Base-by-base conservation (phyloP, 2,113 vertebrate species). In the Cricetomys ansorgei region DNA sequence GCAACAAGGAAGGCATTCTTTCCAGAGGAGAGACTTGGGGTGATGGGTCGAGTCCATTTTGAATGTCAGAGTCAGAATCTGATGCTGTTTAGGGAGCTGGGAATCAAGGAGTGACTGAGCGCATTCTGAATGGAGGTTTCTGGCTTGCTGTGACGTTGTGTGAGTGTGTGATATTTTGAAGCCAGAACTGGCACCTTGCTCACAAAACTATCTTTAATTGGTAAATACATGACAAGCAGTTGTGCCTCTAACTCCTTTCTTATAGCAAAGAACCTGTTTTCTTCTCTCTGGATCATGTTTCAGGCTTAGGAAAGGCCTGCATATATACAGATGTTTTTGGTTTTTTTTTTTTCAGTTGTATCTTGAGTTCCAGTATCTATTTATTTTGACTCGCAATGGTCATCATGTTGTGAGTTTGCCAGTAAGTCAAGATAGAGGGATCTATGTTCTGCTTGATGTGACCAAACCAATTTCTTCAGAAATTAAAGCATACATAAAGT, bases 1-100 rank as follows among this genome's bases (percentile, higher is more conserved):
- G 34, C 65, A 98, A 97, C 97, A 98, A 96, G 97, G 96, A 69
- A 88, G 94, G 83, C 3, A 2, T 59, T 89, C 45, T 55, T 79
- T 94, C 29, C 13, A 45, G 31, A 37, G 3, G 0, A 2, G 27
- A 89, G 34, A 40, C 2, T 0, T 48, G 69, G 10, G 65, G 45
- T 64, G 62, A 7, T 4, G n/a, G 21, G 6, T 5, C n/a, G 3
- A 37, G 29, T 21, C 10, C 7, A 8, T 0, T 4, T 15, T 1
- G 3, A 8, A 0, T 45, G 7, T 45, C 53, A 1, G 0, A 15
- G 25, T 23, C 69, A 80, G 21, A 59, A 15, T 69, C 55, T 21
- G 2, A 1, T 19, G 3, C 15, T 23, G 25, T 31, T 79, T 19
- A n/a, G 80, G 75, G 55, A 76, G 31, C 3, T 34, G 43, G 43